Conservation (phyloP, 2,888 invertebrate genomes). For the Epistrophe eligans region DNA sequence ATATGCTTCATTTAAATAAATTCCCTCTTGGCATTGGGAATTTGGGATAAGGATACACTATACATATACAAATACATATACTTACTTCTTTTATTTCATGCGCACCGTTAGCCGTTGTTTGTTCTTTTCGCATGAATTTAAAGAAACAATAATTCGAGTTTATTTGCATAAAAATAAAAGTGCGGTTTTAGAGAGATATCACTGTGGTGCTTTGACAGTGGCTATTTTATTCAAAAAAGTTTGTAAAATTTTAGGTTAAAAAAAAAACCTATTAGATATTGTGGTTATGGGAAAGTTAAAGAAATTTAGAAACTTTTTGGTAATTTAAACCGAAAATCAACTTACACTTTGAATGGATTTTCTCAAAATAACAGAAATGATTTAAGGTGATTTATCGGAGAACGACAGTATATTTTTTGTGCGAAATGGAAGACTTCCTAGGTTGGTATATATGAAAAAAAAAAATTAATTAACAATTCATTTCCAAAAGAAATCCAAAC, state of each 20-base stretch:
- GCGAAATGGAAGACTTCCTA: no score
- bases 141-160: constrained; percentile 45
- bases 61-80: neutral
- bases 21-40: neutral
- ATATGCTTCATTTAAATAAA: constrained; percentile 31
- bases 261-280: no score
- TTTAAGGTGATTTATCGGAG: no score
- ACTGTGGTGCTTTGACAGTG: neutral
- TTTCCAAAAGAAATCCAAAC: no score
- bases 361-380: no score
- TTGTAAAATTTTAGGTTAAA: neutral
- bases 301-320: no score
- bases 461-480: no score
- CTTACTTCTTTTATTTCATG: constrained; percentile 31
- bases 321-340: no score
- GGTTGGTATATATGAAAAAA: no score
- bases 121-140: constrained; percentile 62
- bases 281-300: no score
- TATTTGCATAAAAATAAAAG: constrained; percentile 70
- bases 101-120: constrained; percentile 67
- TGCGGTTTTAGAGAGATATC: constrained; percentile 8
- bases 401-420: no score
- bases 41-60: constrained; percentile 23
- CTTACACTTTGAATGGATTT: no score
- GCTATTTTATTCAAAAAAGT: neutral